phyloP scores from a whole-genome alignment of 1,140 invertebrate species.

The Coelopa frigida region DNA sequence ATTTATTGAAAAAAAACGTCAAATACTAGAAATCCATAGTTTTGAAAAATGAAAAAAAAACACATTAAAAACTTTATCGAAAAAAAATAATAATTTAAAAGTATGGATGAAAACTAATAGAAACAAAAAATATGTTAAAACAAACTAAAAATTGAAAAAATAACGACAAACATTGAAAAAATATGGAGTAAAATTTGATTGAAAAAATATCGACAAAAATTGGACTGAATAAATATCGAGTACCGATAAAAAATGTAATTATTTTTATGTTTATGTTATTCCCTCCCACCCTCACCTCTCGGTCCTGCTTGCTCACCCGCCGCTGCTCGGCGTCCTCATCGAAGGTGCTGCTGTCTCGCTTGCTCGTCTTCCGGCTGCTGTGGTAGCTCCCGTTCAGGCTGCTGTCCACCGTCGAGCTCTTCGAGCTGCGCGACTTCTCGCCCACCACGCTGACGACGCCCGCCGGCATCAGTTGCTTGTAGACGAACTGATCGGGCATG shows the following conservation, averaged over 20 bases:
- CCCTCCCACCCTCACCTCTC: slow-evolving; percentile 18
- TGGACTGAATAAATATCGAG: no score
- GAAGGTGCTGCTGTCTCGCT: slow-evolving; percentile 25
- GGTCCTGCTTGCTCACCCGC: slow-evolving; percentile 40
- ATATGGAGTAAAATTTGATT: no score
- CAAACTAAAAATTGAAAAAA: no score
- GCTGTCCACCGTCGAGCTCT: slow-evolving; percentile 23
- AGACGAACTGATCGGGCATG: slow-evolving; percentile 31
- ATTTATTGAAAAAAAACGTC: no score
- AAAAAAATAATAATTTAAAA: no score
- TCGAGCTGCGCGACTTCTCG: slow-evolving; percentile 3
- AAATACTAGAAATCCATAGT: no score
- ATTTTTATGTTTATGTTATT: neutral
- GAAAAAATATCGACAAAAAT: no score
- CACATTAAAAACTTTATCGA: no score
- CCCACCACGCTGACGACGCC: slow-evolving; percentile 15
- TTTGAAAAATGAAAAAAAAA: no score
- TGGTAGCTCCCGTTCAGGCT: slow-evolving; percentile 28
- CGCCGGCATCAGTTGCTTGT: slow-evolving; percentile 27
- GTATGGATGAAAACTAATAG: no score
- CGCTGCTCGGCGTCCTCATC: slow-evolving; percentile 26
- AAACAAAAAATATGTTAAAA: no score
- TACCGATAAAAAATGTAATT: slow-evolving; percentile 5
- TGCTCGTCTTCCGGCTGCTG: slow-evolving; percentile 36
- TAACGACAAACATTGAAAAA: no score